Evolutionary conservation across 2,888 invertebrate species (phyloP).

Genomic region (Hypercompe scribonia): DNA sequence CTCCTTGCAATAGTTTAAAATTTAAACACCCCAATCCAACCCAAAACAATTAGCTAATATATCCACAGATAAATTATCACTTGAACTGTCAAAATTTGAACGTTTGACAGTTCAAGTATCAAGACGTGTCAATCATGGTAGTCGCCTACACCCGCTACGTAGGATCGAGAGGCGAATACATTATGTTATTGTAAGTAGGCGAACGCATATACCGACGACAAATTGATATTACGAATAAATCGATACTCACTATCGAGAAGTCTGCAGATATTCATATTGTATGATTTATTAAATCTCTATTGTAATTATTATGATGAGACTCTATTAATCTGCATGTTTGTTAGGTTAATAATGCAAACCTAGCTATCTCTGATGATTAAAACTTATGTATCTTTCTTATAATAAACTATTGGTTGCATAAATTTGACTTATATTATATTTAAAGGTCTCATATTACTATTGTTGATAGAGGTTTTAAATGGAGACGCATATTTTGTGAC

Average conservation of each 20-base stretch:
- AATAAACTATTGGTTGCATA: not conserved
- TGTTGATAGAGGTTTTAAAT: not conserved
- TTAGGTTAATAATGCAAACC: not conserved
- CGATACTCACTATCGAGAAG: slow-evolving; percentile 64
- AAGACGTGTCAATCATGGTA: slow-evolving; percentile 60
- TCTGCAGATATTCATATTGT: slow-evolving; percentile 45
- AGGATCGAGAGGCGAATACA: slow-evolving; percentile 79
- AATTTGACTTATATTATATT: not conserved
- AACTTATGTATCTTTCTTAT: too few species aligned
- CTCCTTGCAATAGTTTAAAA: not conserved
- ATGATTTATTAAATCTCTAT: slow-evolving; percentile 33
- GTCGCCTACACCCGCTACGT: slow-evolving; percentile 79
- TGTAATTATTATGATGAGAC: slow-evolving; percentile 11
- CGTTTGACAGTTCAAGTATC: slow-evolving; percentile 65
- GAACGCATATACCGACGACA: slow-evolving; percentile 78
- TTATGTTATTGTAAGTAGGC: slow-evolving; percentile 81
- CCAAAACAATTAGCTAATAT: too few species aligned
- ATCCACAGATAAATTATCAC: slow-evolving; percentile 26
- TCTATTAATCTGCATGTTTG: slow-evolving; percentile 12
- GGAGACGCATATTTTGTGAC: not conserved
- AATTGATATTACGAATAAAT: slow-evolving; percentile 84
- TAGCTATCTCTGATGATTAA: not conserved
- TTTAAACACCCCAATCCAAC: not conserved
- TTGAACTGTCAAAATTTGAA: slow-evolving; percentile 23
- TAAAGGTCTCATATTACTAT: not conserved